Base-by-base conservation (phyloP, 2,888 invertebrate genomes). In the Elgonia sp. region DNA sequence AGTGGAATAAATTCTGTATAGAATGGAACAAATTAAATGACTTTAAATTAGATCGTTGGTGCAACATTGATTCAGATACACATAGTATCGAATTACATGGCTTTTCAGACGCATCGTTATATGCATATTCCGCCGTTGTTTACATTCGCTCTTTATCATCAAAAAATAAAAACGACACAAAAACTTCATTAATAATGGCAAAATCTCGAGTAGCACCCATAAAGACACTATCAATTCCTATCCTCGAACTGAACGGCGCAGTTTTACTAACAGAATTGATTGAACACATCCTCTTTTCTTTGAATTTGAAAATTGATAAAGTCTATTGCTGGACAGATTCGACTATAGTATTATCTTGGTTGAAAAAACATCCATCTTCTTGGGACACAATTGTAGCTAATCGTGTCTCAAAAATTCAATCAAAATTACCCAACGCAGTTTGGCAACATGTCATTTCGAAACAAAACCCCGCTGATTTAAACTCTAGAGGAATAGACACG, bases 171-270 rank as follows among this genome's bases (percentile, higher is more conserved):
- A 42, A 55, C n/a, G 16, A 6, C 9, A 50, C 29, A 9, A n/a
- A 12, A 39, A 20, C 18, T 14, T 12, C 21, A 10, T 16, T 70
- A 21, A 16, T 20, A 14, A 70, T 70, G 53, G 69, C 69, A 12
- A 70, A 70, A 70, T 21, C 69, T 5, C 6, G 69, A 3, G 69
- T 50, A 4, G 69, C 69, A 14, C 69, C 50, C 20, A 21, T 70
- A 20, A 50, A 70, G 29, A 70, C 69, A 12, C 9, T 70, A 2
- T 21, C 21, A 1, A 72, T 72, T 14, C 72, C 72, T 2, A 37
- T 16, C 3, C 10, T 72, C n/a, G 72, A 72, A 72, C 39, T 69
- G 14, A 50, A 16, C 29, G 50, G 50, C 16, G 50, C 50, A 14
- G 16, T 16, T 50, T 50, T 50, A 50, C 14, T 50, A 29, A 3